phyloP scores from a whole-genome alignment of 2,888 invertebrate species.

The Eugnorisma glareosa region DNA sequence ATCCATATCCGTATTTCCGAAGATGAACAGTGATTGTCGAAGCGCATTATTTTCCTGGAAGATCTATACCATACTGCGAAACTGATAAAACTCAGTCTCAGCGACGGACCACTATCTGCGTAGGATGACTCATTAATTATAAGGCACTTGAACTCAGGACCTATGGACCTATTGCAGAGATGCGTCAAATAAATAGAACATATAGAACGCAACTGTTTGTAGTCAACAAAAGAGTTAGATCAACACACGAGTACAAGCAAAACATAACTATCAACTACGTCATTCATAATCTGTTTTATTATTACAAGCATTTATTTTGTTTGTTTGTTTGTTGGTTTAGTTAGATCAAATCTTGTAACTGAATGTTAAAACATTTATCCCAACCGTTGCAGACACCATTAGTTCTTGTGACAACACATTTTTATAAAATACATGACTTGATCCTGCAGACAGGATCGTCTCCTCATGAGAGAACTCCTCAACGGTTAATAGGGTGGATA shows the following conservation, averaged over 20 bases:
- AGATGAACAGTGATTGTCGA: background rate
- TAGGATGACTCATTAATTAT: conserved; percentile 48
- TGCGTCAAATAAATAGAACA: conserved; percentile 31
- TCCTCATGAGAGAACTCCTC: too few relatives aligned
- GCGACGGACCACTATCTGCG: conserved; percentile 6
- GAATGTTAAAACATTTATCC: too few relatives aligned
- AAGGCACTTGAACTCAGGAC: conserved; percentile 17
- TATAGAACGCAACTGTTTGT: background rate
- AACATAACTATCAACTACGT: background rate
- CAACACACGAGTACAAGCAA: background rate
- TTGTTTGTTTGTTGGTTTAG: background rate
- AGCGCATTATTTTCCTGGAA: background rate
- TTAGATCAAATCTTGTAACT: too few relatives aligned
- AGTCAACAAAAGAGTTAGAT: background rate
- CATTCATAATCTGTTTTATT: background rate
- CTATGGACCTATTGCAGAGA: conserved; percentile 23
- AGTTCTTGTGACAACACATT: too few relatives aligned
- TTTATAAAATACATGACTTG: too few relatives aligned
- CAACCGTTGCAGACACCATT: too few relatives aligned
- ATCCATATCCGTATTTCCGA: background rate
- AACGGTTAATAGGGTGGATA: too few relatives aligned
- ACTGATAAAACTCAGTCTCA: conserved; percentile 19
- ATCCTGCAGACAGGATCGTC: too few relatives aligned
- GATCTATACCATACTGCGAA: background rate
- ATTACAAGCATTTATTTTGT: background rate